Evolutionary conservation across 2,888 invertebrate species (phyloP), one percentile per base, ranked within the genome.

Genomic region (Campoplex capitator): DNA sequence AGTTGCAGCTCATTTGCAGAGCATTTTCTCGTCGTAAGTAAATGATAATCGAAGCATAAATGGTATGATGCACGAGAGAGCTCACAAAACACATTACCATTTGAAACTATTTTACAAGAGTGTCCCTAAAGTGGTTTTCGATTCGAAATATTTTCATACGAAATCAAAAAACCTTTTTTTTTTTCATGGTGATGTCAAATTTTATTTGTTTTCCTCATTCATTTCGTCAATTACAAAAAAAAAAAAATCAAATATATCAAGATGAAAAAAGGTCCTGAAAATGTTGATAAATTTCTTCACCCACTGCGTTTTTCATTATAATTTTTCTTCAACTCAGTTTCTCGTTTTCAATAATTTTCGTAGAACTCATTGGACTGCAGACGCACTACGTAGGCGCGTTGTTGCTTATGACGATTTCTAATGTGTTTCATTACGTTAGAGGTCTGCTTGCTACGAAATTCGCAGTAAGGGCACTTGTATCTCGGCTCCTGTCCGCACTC

Each of bases 401-500:
- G 85, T 0, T 89, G 89, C 8, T 89, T 88, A 84, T 93, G 93
- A 62, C 91, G 92, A 83, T 90, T 91, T 38, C 91, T 90, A 45
- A 93, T 90, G 85, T 93, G 93, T 62, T 90, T 90, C 86, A 92
- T 90, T 62, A 93, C 88, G 81, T 91, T 91, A 6, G 91, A 92
- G 9, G 92, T 92, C 62, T 92, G 91, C 79, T 92, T 93, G 88
- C 91, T 91, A 16, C 90, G 88, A 23, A 91, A 77, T 3, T 89
- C 87, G 81, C 94, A 95, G 83, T 92, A 92, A 13, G 93, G 92
- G 80, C 95, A 95, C 85, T 90, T 90, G 89, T 93, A 94, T 70
- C 92, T 91, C 0, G 93, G 94, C 54, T 90, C 91, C 56, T 92
- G 91, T 42, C 94, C 94, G 85, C 94, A 94, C 87, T 94, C 94